These are phyloP conservation scores for Actinemys pallida DNA, from an alignment of 2,113 vertebrate species.

Conservation along the genomic window DNA sequence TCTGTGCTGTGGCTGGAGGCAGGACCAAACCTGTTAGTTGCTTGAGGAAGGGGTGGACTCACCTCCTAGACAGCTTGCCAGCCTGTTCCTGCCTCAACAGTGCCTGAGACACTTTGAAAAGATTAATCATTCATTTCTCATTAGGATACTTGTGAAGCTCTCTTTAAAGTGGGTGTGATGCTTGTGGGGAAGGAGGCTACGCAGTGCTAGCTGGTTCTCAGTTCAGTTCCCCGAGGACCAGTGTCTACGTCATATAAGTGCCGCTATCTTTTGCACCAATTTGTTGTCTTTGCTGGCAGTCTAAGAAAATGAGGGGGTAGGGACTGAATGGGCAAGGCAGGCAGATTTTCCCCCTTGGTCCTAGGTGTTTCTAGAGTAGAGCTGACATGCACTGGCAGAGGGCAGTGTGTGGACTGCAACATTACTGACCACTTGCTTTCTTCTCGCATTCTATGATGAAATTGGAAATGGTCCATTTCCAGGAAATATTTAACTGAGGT, in stretches of 20 bases:
- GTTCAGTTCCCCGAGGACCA: not conserved
- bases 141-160: not conserved
- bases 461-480: not conserved
- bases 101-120: not conserved
- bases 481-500: not conserved
- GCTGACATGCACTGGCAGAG: rapidly evolving
- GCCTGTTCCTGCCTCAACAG: not conserved
- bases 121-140: not conserved
- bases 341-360: rapidly evolving
- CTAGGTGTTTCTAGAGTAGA: not conserved
- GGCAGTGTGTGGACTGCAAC: not conserved
- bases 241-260: too few relatives aligned
- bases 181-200: not conserved
- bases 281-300: not conserved
- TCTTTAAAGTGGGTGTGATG: not conserved
- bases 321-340: rapidly evolving
- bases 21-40: too few relatives aligned
- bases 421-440: not conserved
- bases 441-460: not conserved
- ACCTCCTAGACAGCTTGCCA: not conserved
- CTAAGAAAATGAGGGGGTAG: rapidly evolving
- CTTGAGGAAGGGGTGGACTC: not conserved
- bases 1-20: not conserved
- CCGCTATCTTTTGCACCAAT: too few relatives aligned
- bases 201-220: too few relatives aligned